Base-by-base conservation (phyloP, 2,113 vertebrate species). In the Ictalurus punctatus region DNA sequence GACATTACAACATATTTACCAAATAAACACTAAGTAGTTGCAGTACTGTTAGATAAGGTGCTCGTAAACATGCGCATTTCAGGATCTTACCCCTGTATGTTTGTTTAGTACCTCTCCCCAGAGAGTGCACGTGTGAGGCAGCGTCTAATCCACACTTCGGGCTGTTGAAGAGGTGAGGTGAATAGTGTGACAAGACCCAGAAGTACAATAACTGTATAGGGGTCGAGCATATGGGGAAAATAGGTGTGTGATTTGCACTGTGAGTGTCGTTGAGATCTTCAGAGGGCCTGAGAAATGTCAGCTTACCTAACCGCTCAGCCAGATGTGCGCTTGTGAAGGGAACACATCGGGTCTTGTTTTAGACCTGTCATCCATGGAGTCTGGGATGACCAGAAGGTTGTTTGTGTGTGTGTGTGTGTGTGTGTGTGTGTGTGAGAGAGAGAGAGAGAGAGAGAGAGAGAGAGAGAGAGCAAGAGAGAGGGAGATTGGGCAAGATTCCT, bases 321-420 rank as follows among this genome's bases (percentile, higher is more conserved):
- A 95, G 94, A 95, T 95, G 94, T 94, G 91, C 67, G 65, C 67
- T 87, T 87, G 25, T 88, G 67, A 84, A 71, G 54, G 40, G 85
- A 79, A 86, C 58, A 79, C 37, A 86, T 79, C 73, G 27, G 76
- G 80, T 73, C 52, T n/a, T 67, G 58, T 65, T 80, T 61, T 37
- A 67, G 82, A 85, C 63, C 80, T 40, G 0, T 85, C 67, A 85
- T 85, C 76, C 86, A 76, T 78, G 30, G 30, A 84, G 48, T 12
- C 61, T 83, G 63, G 48, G 27, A 37, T 27, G 73, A 54, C 56
- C 52, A 81, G 34, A 71, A 65, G 34, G 12, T 27, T 65, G 21
- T 1, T 25, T 65, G 23, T 63, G 21, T 83, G 3, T 83, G 30
- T 37, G 54, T n/a, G 48, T 54, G 78, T 52, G 25, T 30, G 78